Evolutionary conservation across 2,113 vertebrate genomes (phyloP).

Genomic region (Hypomesus transpacificus): DNA sequence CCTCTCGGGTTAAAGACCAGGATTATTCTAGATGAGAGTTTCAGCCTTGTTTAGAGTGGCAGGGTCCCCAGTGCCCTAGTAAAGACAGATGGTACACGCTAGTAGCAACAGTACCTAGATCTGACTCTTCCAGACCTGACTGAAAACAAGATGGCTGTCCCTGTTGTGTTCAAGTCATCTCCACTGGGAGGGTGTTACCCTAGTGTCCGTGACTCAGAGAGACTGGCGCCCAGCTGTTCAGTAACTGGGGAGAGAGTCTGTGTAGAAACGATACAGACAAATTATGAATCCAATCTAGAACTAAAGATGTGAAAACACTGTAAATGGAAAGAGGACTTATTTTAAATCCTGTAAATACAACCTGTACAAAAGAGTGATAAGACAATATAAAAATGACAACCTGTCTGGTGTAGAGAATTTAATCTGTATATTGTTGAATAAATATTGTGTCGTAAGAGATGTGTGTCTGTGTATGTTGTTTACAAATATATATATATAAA

Average conservation of each 20-base stretch:
- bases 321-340: slow-evolving; percentile 90
- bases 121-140: neutral
- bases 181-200: slow-evolving; percentile 15
- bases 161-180: too few species aligned
- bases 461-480: slow-evolving; percentile 6
- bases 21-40: slow-evolving; percentile 24
- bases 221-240: slow-evolving; percentile 69
- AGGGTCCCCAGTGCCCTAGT: neutral
- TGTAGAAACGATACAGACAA: slow-evolving; percentile 58
- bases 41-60: slow-evolving; percentile 12
- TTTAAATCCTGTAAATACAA: slow-evolving; percentile 96
- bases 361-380: slow-evolving; percentile 83
- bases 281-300: slow-evolving; percentile 40
- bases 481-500: too few species aligned
- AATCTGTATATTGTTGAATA: slow-evolving; percentile 94
- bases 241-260: slow-evolving; percentile 74
- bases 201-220: slow-evolving; percentile 40
- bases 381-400: slow-evolving; percentile 67
- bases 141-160: too few species aligned
- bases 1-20: slow-evolving; percentile 22
- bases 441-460: slow-evolving; percentile 86
- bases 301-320: slow-evolving; percentile 82
- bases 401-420: slow-evolving; percentile 80
- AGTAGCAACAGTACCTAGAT: neutral
- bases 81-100: slow-evolving; percentile 16